Percentiles rank a stretch among this genome's conserved stretches.
Conservation (phyloP, 2,797 vertebrate species). For the Aulostomus chinensis region DNA sequence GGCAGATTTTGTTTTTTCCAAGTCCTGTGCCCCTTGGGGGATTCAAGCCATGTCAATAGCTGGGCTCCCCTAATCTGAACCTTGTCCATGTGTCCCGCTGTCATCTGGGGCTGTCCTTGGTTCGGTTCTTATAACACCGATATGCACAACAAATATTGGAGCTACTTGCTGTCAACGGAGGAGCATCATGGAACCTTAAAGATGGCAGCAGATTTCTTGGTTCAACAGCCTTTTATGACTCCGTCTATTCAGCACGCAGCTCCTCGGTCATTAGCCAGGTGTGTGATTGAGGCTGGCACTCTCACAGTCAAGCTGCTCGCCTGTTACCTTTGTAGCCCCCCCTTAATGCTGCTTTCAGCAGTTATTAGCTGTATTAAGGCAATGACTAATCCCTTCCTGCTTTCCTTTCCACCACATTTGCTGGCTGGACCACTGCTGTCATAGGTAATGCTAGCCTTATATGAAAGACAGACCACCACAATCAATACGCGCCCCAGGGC, state of each 20-base stretch:
- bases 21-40: no score
- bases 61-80: no score
- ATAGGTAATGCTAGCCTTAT: constrained; percentile 63
- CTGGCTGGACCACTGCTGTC: constrained; percentile 32
- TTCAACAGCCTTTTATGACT: constrained; percentile 11
- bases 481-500: constrained; percentile 85
- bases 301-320: constrained; percentile 12
- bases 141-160: no score
- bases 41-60: no score
- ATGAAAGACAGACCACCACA: constrained; percentile 73
- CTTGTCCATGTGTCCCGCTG: no score
- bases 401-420: constrained; percentile 56
- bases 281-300: constrained; percentile 47
- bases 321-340: constrained; percentile 30
- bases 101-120: no score
- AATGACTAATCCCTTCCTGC: constrained; percentile 65
- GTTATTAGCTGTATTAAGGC: constrained; percentile 62
- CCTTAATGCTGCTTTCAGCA: constrained; percentile 54
- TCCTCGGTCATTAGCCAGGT: constrained; percentile 41
- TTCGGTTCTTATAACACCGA: no score
- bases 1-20: no score
- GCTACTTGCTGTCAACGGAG: not conserved
- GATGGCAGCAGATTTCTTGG: constrained; percentile 4
- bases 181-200: constrained; percentile 7
- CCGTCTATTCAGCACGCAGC: constrained; percentile 27